Base-by-base conservation (phyloP, 2,888 invertebrate species). In the Mythimna pallens region DNA sequence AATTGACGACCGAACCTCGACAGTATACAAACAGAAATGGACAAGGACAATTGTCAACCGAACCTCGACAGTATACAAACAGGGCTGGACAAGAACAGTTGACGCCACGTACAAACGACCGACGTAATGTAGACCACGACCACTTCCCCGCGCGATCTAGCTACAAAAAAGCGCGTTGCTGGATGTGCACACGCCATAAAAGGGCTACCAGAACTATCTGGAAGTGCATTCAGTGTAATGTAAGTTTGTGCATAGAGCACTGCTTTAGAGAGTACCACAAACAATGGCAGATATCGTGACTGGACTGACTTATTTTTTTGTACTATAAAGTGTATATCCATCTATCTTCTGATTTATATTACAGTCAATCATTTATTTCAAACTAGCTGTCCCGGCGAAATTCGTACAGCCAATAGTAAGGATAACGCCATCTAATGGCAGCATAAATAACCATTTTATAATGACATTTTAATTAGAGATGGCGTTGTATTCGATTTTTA, bases 131-230 rank as follows among this genome's bases (percentile, higher is more conserved):
- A 3, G n/a, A 52, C 0, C 63, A 69, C n/a, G 52, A 63, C 40
- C 68, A 69, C 40, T 69, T 63, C 0, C 52, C 63, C 7, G 0
- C 10, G 63, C 20, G 68, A 3, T 62, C 62, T 10, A 3, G 1
- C 0, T 3, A 30, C 9, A 69, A 63, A 30, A 63, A 54, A 54
- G 40, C 52, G 25, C 52, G 68, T 3, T 63, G 63, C 52, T 69
- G 63, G 63, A 52, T 69, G 52, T 69, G 68, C 52, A n/a, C 68
- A 52, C 52, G 52, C n/a, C 67, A 17, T 34, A 67, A 67, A 59
- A 10, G n/a, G 22, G 34, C 47, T 22, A 22, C 34, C 2, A 59
- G 59, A 34, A 67, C 67, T 0, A 67, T 50, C 0, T 67, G 67
- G 67, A 67, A 67, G 22, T 67, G 67, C 22, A 59, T 67, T 22